Percentiles rank a stretch among this genome's conserved stretches.
phyloP scores from a whole-genome alignment of 1,140 invertebrate species.

The Drosophila repletoides region DNA sequence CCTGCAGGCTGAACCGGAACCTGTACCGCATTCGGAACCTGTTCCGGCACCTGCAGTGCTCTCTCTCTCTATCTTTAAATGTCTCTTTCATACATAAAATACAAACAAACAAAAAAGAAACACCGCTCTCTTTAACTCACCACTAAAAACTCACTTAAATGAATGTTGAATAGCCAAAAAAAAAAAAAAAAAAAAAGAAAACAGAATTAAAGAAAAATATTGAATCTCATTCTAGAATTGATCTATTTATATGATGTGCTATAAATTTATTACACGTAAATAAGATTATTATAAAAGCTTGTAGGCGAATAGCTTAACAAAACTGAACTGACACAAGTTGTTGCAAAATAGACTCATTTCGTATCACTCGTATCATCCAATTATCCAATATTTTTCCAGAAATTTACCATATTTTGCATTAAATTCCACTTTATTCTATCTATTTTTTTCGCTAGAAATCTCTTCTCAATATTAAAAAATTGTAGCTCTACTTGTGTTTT shows the following conservation, averaged over 20 bases:
- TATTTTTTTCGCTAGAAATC: no score
- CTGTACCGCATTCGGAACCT: constrained; percentile 13
- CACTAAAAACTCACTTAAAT: constrained; percentile 8
- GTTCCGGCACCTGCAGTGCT: constrained; percentile 46
- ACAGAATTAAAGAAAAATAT: no score
- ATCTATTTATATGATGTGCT: constrained; percentile 35
- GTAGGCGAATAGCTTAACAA: constrained; percentile 26
- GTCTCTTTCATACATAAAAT: constrained; percentile 45
- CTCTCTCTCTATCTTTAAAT: constrained; percentile 62
- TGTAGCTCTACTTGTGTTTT: no score
- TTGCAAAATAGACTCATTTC: no score
- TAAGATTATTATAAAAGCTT: constrained; percentile 30
- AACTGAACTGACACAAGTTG: constrained; percentile 23
- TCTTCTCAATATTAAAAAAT: no score
- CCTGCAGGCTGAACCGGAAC: constrained; percentile 40
- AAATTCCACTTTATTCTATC: no score
- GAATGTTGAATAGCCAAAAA: constrained; percentile 41
- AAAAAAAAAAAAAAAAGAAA: neutral
- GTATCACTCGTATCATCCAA: no score
- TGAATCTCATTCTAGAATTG: constrained; percentile 8
- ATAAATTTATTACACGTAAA: constrained; percentile 31
- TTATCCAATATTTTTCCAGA: no score
- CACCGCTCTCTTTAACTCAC: constrained; percentile 12
- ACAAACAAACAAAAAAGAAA: constrained; percentile 19
- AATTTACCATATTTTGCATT: no score